These are phyloP conservation scores for Helicolenus hilgendorfi DNA, from an alignment of 2,797 vertebrate genomes.

Conservation along the genomic window DNA sequence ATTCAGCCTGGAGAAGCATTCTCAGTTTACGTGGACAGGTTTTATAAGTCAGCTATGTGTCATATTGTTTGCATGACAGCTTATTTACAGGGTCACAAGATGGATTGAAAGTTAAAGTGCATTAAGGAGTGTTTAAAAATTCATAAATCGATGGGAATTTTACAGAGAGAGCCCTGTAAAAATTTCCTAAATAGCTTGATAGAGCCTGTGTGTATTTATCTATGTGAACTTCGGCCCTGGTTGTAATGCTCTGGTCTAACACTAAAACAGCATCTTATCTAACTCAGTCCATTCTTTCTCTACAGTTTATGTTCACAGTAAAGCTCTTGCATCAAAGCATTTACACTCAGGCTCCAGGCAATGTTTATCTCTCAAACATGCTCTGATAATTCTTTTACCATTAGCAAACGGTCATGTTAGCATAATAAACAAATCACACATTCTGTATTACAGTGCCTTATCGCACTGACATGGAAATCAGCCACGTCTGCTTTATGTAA, in stretches of 20 bases:
- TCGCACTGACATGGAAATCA: slow-evolving; percentile 19
- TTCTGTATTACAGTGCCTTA: slow-evolving; percentile 16
- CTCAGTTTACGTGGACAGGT: slow-evolving; percentile 20
- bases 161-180: not conserved
- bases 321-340: slow-evolving; percentile 33
- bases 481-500: not conserved
- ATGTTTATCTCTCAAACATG: slow-evolving; percentile 45
- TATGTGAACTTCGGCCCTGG: slow-evolving; percentile 48
- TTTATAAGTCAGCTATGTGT: slow-evolving; percentile 2
- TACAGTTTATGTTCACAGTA: slow-evolving; percentile 17
- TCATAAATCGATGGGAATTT: not conserved
- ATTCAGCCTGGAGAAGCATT: slow-evolving; percentile 37
- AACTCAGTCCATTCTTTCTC: slow-evolving; percentile 13
- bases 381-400: slow-evolving; percentile 12
- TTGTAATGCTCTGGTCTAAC: slow-evolving; percentile 2
- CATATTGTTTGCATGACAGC: slow-evolving; percentile 19
- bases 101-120: not conserved
- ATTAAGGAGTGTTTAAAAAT: slow-evolving; percentile 4
- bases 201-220: slow-evolving; percentile 41
- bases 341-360: slow-evolving; percentile 42
- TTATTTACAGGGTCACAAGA: slow-evolving; percentile 42
- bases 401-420: slow-evolving; percentile 19
- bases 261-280: slow-evolving; percentile 54
- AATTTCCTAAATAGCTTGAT: slow-evolving; percentile 18
- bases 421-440: slow-evolving; percentile 23